These are phyloP conservation scores for Conus canariensis DNA, from an alignment of 2,888 invertebrate genomes.

Conservation along the genomic window DNA sequence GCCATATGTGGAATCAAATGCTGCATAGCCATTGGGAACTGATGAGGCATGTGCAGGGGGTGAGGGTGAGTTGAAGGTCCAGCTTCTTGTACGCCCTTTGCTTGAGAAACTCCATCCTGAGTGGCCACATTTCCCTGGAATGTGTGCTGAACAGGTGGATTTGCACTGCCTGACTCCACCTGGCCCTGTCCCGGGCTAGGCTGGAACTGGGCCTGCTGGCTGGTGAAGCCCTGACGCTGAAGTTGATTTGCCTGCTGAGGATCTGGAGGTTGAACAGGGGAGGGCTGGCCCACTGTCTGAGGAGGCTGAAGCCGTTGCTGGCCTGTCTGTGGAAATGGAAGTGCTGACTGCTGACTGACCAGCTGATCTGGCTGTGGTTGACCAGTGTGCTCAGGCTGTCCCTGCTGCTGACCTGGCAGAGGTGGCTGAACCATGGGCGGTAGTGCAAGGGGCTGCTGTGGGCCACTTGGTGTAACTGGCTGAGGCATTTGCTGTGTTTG, in stretches of 20 bases:
- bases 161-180: background rate
- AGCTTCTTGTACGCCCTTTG: background rate
- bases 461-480: background rate
- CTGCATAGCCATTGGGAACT: constrained; percentile 42
- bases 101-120: background rate
- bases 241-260: constrained; percentile 13
- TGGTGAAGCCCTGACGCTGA: background rate
- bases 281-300: constrained; percentile 29
- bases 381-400: background rate
- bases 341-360: background rate
- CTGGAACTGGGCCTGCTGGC: background rate
- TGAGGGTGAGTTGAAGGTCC: background rate
- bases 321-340: background rate
- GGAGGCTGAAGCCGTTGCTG: constrained; percentile 38
- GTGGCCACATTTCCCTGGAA: background rate
- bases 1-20: constrained; percentile 44
- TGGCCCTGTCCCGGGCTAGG: background rate
- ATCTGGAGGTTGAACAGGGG: background rate
- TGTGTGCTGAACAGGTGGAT: background rate
- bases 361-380: background rate
- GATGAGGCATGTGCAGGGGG: background rate
- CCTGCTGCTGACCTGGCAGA: background rate
- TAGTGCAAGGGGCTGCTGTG: background rate
- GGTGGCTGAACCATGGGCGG: background rate
- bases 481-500: background rate